phyloP scores from a whole-genome alignment of 2,888 invertebrate species.

The Sisyra terminalis region DNA sequence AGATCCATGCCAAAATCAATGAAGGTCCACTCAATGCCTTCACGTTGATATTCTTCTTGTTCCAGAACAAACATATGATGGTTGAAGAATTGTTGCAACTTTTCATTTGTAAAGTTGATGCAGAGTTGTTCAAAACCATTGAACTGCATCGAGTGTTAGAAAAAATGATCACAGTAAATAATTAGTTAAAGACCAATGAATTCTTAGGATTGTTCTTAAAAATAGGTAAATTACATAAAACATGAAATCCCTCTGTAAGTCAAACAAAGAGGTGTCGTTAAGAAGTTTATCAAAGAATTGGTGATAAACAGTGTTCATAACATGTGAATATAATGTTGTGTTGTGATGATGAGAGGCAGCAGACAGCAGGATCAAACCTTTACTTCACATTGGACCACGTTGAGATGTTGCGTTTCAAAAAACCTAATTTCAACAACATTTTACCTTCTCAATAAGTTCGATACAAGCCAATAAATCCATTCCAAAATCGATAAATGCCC shows the following conservation, averaged over 20 bases:
- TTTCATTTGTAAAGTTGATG: constrained; percentile 90
- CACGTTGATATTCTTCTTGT: constrained; percentile 83
- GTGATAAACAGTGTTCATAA: neutral
- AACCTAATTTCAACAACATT: constrained; percentile 1
- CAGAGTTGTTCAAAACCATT: constrained; percentile 89
- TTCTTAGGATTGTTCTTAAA: neutral
- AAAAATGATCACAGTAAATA: constrained; percentile 1
- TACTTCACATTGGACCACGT: neutral
- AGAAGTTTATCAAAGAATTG: no score
- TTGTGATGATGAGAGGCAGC: neutral
- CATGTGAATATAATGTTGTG: neutral
- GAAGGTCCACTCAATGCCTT: constrained; percentile 85
- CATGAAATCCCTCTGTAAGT: neutral
- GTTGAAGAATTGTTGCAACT: constrained; percentile 89
- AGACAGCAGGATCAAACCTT: neutral
- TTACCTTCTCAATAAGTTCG: constrained; percentile 43
- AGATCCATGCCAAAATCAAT: constrained; percentile 90
- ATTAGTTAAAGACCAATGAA: neutral
- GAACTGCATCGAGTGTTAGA: constrained; percentile 31
- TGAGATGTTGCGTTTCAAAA: no score
- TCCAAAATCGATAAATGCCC: constrained; percentile 66
- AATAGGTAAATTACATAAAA: no score
- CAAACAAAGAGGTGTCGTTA: neutral
- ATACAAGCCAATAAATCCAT: constrained; percentile 54
- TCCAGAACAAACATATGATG: constrained; percentile 89